Evolutionary conservation across 2,113 vertebrate species (phyloP).

Genomic region (Tupaia chinensis): DNA sequence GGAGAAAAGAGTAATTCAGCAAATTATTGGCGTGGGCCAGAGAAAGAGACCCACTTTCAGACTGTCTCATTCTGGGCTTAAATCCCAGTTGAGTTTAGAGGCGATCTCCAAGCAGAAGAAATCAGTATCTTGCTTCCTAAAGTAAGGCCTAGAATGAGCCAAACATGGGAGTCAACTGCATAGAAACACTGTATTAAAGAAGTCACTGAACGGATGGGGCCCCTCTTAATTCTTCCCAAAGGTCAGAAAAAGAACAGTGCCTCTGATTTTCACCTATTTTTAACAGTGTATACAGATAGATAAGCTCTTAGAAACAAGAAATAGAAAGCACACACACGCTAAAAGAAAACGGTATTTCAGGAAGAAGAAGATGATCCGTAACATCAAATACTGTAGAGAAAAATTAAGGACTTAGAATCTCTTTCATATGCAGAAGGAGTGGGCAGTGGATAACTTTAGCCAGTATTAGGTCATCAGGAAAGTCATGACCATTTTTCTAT

Average conservation of each 20-base stretch:
- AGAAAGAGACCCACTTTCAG: not conserved
- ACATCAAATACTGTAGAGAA: not conserved
- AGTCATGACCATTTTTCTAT: too few relatives aligned
- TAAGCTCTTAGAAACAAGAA: not conserved
- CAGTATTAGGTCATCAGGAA: not conserved
- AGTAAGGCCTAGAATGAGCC: not conserved
- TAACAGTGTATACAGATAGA: not conserved
- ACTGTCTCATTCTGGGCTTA: not conserved
- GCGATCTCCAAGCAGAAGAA: not conserved
- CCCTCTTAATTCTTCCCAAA: not conserved
- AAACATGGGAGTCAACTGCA: not conserved
- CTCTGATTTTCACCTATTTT: not conserved
- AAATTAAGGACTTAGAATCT: not conserved
- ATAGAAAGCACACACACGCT: not conserved
- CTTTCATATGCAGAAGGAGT: not conserved
- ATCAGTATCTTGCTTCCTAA: not conserved
- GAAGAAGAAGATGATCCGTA: not conserved
- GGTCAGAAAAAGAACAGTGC: not conserved
- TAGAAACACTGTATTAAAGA: not conserved
- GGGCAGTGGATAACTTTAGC: not conserved
- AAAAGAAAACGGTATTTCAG: not conserved
- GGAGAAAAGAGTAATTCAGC: slow-evolving; percentile 2
- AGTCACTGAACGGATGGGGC: not conserved
- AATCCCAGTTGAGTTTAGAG: not conserved
- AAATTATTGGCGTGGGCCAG: not conserved